Evolutionary conservation across 2,113 vertebrate genomes (phyloP).

Genomic region (Oryzias curvinotus): DNA sequence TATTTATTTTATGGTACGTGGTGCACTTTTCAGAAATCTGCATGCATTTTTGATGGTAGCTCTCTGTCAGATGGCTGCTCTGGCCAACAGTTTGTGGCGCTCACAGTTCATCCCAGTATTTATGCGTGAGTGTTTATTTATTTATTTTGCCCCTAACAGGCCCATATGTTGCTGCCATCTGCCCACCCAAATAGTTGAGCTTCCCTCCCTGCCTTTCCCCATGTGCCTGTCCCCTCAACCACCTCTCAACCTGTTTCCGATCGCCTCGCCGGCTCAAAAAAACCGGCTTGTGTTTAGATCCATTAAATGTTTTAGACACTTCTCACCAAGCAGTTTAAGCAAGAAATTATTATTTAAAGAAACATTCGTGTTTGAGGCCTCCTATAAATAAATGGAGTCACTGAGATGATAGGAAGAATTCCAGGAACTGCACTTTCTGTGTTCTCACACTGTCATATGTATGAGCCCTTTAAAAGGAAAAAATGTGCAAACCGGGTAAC

Average conservation of each 20-base stretch:
- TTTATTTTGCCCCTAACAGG: constrained; percentile 70
- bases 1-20: constrained; percentile 5
- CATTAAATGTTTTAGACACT: constrained; percentile 27
- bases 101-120: constrained; percentile 64
- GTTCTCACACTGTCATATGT: too few species aligned
- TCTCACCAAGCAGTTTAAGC: constrained; percentile 1
- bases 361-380: background rate
- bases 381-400: too few species aligned
- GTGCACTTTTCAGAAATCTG: constrained; percentile 34
- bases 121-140: constrained; percentile 63
- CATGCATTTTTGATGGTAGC: constrained; percentile 15
- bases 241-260: constrained; percentile 42
- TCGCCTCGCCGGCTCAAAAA: constrained; percentile 1
- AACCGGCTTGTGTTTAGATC: constrained; percentile 24
- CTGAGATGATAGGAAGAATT: too few species aligned
- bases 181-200: constrained; percentile 60
- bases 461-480: background rate
- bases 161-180: constrained; percentile 79
- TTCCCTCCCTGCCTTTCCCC: constrained; percentile 40
- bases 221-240: constrained; percentile 39
- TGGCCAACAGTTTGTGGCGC: constrained; percentile 51
- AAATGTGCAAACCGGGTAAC: background rate
- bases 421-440: too few species aligned
- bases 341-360: background rate
- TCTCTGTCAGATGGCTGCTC: constrained; percentile 36